Conservation (phyloP, 2,888 invertebrate species). For the Caenorhabditis sp. region DNA sequence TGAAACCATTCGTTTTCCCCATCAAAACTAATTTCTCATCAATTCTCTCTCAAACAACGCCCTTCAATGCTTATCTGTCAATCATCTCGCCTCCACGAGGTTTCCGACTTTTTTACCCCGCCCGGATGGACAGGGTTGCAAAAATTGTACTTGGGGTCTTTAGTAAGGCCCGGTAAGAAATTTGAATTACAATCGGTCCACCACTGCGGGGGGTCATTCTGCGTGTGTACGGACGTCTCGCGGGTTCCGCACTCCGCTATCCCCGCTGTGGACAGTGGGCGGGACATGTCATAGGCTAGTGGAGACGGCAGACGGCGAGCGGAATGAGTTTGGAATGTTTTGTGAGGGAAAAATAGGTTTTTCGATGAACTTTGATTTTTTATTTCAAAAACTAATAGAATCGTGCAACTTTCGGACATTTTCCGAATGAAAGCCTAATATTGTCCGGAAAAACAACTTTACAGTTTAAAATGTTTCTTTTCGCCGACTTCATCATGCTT, state of each 20-base stretch:
- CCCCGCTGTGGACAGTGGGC: not conserved
- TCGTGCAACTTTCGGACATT: too few relatives aligned
- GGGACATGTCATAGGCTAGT: not conserved
- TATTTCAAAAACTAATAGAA: too few relatives aligned
- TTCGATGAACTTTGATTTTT: too few relatives aligned
- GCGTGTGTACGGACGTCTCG: constrained; percentile 23
- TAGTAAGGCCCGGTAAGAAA: constrained; percentile 21
- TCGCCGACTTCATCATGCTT: too few relatives aligned
- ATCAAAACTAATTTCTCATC: too few relatives aligned
- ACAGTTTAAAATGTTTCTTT: too few relatives aligned
- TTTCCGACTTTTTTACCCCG: constrained; percentile 8
- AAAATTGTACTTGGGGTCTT: constrained; percentile 40
- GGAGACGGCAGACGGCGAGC: constrained; percentile 1
- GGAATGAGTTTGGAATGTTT: not conserved
- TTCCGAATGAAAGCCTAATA: too few relatives aligned
- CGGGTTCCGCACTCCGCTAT: constrained; percentile 24
- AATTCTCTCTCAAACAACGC: too few relatives aligned
- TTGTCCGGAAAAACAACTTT: too few relatives aligned
- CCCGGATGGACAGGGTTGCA: constrained; percentile 21
- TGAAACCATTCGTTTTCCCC: too few relatives aligned
- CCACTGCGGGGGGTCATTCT: not conserved
- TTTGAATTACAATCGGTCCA: not conserved
- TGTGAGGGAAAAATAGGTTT: not conserved
- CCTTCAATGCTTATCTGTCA: too few relatives aligned
- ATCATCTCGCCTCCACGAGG: not conserved